A percentile compares a stretch with the other conserved stretches of the same genome.
Conservation (phyloP, 2,113 vertebrate species). For the Misgurnus anguillicaudatus region DNA sequence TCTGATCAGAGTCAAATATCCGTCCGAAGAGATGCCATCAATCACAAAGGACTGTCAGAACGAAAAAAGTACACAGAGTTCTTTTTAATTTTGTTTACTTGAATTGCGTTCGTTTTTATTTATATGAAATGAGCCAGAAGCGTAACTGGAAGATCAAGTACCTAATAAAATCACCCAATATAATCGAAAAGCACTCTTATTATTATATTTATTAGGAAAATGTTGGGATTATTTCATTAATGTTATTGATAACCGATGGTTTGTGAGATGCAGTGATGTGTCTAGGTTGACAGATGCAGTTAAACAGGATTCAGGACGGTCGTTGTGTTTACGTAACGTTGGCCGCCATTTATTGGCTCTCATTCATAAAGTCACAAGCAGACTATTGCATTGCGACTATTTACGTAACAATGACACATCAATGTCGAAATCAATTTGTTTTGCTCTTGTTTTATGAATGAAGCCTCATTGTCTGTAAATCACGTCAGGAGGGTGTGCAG, state of each 20-base stretch:
- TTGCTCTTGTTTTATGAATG: neutral
- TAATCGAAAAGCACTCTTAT: constrained; percentile 1
- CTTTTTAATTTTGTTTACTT: neutral
- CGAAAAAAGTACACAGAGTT: neutral
- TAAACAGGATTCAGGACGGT: neutral
- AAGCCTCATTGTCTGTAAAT: neutral
- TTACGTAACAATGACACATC: too few relatives aligned
- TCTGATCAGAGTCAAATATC: constrained; percentile 56
- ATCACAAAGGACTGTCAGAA: constrained; percentile 4
- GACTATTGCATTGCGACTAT: too few relatives aligned
- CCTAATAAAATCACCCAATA: neutral
- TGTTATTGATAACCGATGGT: neutral
- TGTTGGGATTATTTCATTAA: neutral
- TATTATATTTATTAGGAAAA: neutral
- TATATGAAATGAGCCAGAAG: neutral
- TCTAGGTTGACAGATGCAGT: constrained; percentile 2
- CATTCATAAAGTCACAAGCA: neutral
- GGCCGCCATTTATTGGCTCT: neutral
- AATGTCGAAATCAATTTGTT: neutral
- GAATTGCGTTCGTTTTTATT: neutral
- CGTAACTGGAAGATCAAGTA: neutral
- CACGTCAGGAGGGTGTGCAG: neutral
- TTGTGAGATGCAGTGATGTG: neutral
- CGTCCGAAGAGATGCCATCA: neutral
- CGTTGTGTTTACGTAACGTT: neutral